A percentile compares a stretch with the other conserved stretches of the same genome.
Evolutionary conservation across 1,140 invertebrate species (phyloP).

Genomic region (Leptopilina clavipes): DNA sequence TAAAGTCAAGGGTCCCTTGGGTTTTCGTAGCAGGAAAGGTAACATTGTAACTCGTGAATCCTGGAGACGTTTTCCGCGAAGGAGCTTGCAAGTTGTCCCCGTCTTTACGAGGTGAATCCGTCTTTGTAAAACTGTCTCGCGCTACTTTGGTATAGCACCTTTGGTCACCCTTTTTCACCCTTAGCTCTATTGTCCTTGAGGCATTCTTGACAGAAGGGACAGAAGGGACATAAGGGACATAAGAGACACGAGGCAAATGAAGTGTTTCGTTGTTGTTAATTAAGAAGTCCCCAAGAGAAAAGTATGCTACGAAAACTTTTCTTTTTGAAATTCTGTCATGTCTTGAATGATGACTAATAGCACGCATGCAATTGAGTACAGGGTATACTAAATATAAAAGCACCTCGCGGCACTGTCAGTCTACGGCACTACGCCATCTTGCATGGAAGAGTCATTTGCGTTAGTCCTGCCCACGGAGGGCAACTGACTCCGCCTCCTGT

Average conservation of each 20-base stretch:
- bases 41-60: constrained; percentile 64
- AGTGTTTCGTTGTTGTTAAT: no score
- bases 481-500: constrained; percentile 75
- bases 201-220: no score
- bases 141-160: constrained; percentile 47
- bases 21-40: constrained; percentile 44
- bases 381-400: constrained; percentile 71
- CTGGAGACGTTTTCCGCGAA: constrained; percentile 57
- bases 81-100: constrained; percentile 60
- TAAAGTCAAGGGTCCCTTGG: constrained; percentile 41
- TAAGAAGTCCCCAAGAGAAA: no score
- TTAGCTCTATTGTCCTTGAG: constrained; percentile 8
- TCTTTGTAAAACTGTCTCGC: constrained; percentile 70
- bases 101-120: constrained; percentile 70
- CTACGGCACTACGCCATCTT: constrained; percentile 74
- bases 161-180: constrained; percentile 44
- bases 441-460: constrained; percentile 74
- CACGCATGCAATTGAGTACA: constrained; percentile 52
- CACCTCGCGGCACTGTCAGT: constrained; percentile 63
- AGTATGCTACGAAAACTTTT: no score
- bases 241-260: no score
- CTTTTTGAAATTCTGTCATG: no score
- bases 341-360: neutral
- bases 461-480: constrained; percentile 76
- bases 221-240: no score